Conservation (phyloP, 2,888 invertebrate genomes). For the Eristalis pertinax region DNA sequence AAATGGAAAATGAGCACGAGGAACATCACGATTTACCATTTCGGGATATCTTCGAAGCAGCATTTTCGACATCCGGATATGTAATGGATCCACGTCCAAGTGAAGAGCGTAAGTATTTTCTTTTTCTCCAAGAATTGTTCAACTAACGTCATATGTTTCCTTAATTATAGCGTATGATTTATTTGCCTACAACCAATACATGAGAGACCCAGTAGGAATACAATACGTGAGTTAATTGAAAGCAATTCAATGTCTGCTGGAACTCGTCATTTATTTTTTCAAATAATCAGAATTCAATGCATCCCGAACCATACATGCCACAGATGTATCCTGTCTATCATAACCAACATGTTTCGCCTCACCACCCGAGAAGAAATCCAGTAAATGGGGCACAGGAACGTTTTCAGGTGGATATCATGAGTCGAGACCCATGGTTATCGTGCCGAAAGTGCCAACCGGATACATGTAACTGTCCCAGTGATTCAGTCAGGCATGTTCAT, state of each 20-base stretch:
- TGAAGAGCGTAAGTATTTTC: conserved; percentile 73
- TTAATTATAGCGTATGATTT: conserved; percentile 54
- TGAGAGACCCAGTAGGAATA: conserved; percentile 47
- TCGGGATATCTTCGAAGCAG: conserved; percentile 73
- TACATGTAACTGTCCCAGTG: conserved; percentile 66
- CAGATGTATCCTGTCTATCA: conserved; percentile 58
- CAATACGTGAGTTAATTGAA: conserved; percentile 60
- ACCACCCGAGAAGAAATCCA: conserved; percentile 33
- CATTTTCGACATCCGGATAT: conserved; percentile 74
- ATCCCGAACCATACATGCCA: conserved; percentile 52
- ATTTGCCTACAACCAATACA: conserved; percentile 65
- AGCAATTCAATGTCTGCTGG: neutral
- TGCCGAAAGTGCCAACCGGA: conserved; percentile 73
- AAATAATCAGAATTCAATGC: conserved; percentile 57
- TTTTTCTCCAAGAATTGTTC: conserved; percentile 1
- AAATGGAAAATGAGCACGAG: conserved; percentile 79
- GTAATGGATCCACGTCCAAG: conserved; percentile 55
- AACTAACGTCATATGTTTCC: neutral
- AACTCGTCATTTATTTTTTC: conserved; percentile 14
- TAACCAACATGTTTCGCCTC: conserved; percentile 57
- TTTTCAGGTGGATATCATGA: conserved; percentile 65
- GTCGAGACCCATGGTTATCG: conserved; percentile 69
- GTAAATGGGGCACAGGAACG: conserved; percentile 64
- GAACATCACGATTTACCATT: conserved; percentile 76
- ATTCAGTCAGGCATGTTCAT: conserved; percentile 18